phyloP scores from a whole-genome alignment of 1,140 invertebrate species.

The Drosophila santomea region DNA sequence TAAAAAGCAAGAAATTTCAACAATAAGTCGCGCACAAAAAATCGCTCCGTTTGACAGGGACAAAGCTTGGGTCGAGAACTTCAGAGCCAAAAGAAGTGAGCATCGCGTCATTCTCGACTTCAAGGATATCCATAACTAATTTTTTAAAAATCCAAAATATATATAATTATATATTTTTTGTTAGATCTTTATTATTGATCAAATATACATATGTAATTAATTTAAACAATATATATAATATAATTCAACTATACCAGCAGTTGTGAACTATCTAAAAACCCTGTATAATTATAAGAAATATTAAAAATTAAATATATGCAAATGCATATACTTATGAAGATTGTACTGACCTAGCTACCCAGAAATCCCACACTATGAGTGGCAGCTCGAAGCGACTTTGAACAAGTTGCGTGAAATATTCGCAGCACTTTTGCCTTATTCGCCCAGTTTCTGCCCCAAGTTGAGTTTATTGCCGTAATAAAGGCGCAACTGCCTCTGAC shows the following conservation, averaged over 20 bases:
- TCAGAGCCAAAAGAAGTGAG: constrained; percentile 13
- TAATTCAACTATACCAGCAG: no score
- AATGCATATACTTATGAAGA: neutral
- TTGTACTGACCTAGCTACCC: neutral
- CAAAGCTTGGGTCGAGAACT: constrained; percentile 48
- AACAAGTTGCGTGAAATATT: constrained; percentile 71
- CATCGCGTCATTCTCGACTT: neutral
- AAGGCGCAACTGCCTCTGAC: constrained; percentile 57
- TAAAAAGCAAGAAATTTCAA: constrained; percentile 74
- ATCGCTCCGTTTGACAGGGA: constrained; percentile 58
- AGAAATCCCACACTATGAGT: neutral
- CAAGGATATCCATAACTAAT: neutral
- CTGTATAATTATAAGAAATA: neutral
- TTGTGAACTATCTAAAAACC: no score
- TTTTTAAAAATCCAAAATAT: no score
- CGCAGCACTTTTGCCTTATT: constrained; percentile 57
- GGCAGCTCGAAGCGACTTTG: constrained; percentile 35
- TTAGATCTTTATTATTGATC: no score
- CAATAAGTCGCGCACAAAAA: constrained; percentile 66
- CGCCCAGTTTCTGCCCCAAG: constrained; percentile 22
- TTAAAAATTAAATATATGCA: neutral
- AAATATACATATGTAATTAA: no score
- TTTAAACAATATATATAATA: no score
- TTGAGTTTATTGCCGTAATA: constrained; percentile 79
- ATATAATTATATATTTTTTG: no score